Base-by-base conservation (phyloP, 2,113 vertebrate genomes). In the Silurus asotus region DNA sequence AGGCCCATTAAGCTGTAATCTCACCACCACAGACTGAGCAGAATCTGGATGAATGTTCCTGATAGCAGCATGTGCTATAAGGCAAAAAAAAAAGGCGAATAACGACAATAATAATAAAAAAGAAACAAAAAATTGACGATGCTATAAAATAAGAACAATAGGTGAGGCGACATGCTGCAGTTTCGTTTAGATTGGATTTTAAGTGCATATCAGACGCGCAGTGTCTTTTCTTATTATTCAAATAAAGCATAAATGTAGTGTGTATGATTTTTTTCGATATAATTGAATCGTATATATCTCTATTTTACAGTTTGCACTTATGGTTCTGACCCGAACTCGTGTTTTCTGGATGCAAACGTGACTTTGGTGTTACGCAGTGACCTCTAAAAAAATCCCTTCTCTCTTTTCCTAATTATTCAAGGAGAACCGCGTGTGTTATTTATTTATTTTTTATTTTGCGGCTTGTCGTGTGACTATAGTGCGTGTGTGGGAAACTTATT, bases 1-100 rank as follows among this genome's bases (percentile, higher is more conserved):
- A 37, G 75, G 48, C 74, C 84, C 49, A 85, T 78, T 56, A 78
- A 65, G n/a, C 61, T 78, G 65, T 85, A 85, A 85, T 85, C 84
- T 85, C 84, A 15, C 10, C 84, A 79, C 10, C 59, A 79, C 84
- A 78, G 75, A 77, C 74, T 3, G 58, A 37, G 58, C 48, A 55
- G 8, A 17, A 65, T 79, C 64, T 23, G 51, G 25, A 83, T 20
- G 23, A 84, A 55, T 62, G 45, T 61, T 37, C 51, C 15, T 1
- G 37, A 51, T 11, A 55, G 2, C 48, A 53, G 2, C 53, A 28
- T 8, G 53, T 17, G 75, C 7, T 28, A 9, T 28, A 5, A 76
- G 11, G 10, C 51, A 28, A 19, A 6, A 77, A 56, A 76, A 56
- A 56, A 9, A n/a, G 23, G 13, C 4, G 48, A 77, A 28, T 45